phyloP scores from a whole-genome alignment of 2,888 invertebrate species.

The Danaus chrysippus region DNA sequence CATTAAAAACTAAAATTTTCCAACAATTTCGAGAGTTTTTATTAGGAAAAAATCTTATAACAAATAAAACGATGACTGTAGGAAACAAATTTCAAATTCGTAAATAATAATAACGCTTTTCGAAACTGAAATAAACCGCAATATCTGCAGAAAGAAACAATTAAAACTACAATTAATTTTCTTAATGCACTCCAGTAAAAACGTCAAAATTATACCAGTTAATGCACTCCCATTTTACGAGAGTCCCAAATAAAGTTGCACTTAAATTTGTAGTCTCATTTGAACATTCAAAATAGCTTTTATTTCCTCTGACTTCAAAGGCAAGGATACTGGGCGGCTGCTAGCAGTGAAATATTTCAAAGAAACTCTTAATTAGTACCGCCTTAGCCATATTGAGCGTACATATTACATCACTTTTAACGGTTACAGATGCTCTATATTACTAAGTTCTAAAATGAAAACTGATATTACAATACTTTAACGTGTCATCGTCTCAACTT shows the following conservation, averaged over 20 bases:
- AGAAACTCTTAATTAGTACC: conserved; percentile 31
- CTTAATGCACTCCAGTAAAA: conserved; percentile 18
- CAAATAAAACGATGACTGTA: too few species aligned
- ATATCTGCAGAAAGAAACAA: conserved; percentile 12
- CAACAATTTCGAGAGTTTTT: too few species aligned
- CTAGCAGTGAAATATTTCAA: conserved; percentile 22
- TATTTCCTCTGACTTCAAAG: conserved; percentile 7
- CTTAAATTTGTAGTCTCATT: conserved; percentile 15
- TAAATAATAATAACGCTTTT: conserved; percentile 8
- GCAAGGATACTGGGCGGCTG: conserved; percentile 1
- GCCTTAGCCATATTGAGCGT: conserved; percentile 18
- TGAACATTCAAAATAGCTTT: conserved; percentile 7
- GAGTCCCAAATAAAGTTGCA: conserved; percentile 20
- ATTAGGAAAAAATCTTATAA: too few species aligned
- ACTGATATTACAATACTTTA: too few species aligned
- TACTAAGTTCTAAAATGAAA: too few species aligned
- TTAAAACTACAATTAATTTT: conserved; percentile 18
- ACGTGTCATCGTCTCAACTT: too few species aligned
- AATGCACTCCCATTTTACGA: conserved; percentile 18
- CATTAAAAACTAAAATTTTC: too few species aligned
- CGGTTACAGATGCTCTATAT: not conserved
- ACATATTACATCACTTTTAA: not conserved
- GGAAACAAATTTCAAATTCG: not conserved
- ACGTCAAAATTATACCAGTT: conserved; percentile 19
- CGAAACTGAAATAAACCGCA: not conserved